Conservation (phyloP, 2,797 vertebrate genomes). For the Takifugu rubripes region DNA sequence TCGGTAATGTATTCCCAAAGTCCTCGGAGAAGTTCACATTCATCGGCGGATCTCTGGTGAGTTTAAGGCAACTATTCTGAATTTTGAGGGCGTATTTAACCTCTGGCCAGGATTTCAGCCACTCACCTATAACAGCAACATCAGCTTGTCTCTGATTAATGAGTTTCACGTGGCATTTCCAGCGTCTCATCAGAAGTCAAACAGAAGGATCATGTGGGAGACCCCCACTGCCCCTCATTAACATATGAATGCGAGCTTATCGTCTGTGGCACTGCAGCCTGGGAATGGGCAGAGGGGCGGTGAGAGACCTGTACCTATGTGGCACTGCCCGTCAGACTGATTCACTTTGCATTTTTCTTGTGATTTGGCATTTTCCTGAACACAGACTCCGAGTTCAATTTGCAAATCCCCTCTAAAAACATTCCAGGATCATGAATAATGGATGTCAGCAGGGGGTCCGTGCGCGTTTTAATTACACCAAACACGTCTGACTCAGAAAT, state of each 20-base stretch:
- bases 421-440: slow-evolving; percentile 70
- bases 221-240: slow-evolving; percentile 55
- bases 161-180: slow-evolving; percentile 63
- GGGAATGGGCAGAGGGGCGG: slow-evolving; percentile 29
- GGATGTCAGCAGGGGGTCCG: slow-evolving; percentile 57
- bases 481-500: slow-evolving; percentile 61
- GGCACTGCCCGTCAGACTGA: slow-evolving; percentile 45
- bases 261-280: slow-evolving; percentile 53
- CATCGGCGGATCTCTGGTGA: slow-evolving; percentile 16
- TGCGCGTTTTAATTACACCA: slow-evolving; percentile 68
- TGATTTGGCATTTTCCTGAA: slow-evolving; percentile 38
- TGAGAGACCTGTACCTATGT: slow-evolving; percentile 30
- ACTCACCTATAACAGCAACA: slow-evolving; percentile 49
- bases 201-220: slow-evolving; percentile 52
- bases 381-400: slow-evolving; percentile 65
- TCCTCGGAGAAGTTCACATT: slow-evolving; percentile 11
- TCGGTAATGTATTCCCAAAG: slow-evolving; percentile 11
- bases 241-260: slow-evolving; percentile 70
- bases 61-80: slow-evolving; percentile 42
- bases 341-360: slow-evolving; percentile 46
- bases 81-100: slow-evolving; percentile 63
- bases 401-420: slow-evolving; percentile 66
- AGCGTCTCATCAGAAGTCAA: slow-evolving; percentile 57
- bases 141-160: slow-evolving; percentile 67
- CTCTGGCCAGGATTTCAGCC: slow-evolving; percentile 53